These are phyloP conservation scores for Harpagifer antarcticus DNA, from an alignment of 2,797 vertebrate genomes.

Conservation along the genomic window DNA sequence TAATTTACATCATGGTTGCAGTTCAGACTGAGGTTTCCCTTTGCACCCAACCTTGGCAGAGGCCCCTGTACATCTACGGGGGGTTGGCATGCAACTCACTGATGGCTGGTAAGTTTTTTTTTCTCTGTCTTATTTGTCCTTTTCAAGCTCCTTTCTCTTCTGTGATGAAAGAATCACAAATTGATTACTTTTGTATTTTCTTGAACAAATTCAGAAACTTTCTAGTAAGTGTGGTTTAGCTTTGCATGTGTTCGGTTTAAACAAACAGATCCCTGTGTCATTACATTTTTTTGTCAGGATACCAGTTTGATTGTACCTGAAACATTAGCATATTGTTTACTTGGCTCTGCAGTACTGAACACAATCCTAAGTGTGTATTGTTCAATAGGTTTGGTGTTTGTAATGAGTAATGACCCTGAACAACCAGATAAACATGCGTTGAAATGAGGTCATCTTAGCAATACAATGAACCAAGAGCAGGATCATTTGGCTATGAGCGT, in stretches of 20 bases:
- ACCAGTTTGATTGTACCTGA: background rate
- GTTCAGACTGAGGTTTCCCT: slow-evolving; percentile 54
- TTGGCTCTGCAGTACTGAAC: background rate
- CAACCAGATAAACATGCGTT: slow-evolving; percentile 29
- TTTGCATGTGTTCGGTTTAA: background rate
- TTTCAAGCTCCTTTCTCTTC: background rate
- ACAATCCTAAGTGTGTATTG: background rate
- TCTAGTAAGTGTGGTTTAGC: background rate
- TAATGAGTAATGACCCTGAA: slow-evolving; percentile 7
- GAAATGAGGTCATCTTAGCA: slow-evolving; percentile 6
- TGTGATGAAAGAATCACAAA: background rate
- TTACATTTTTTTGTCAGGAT: background rate
- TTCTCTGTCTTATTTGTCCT: background rate
- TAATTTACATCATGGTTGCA: slow-evolving; percentile 66
- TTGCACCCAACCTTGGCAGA: slow-evolving; percentile 58
- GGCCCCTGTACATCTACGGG: slow-evolving; percentile 62
- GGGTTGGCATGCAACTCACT: slow-evolving; percentile 77
- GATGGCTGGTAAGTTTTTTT: slow-evolving; percentile 80
- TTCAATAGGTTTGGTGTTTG: background rate
- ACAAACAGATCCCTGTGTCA: background rate
- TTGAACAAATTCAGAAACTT: background rate
- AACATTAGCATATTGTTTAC: background rate
- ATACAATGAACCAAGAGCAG: slow-evolving; percentile 5
- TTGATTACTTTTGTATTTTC: background rate
- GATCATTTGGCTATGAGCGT: background rate